phyloP scores from a whole-genome alignment of 2,113 vertebrate species.

The Sterrhoptilus dennistouni region DNA sequence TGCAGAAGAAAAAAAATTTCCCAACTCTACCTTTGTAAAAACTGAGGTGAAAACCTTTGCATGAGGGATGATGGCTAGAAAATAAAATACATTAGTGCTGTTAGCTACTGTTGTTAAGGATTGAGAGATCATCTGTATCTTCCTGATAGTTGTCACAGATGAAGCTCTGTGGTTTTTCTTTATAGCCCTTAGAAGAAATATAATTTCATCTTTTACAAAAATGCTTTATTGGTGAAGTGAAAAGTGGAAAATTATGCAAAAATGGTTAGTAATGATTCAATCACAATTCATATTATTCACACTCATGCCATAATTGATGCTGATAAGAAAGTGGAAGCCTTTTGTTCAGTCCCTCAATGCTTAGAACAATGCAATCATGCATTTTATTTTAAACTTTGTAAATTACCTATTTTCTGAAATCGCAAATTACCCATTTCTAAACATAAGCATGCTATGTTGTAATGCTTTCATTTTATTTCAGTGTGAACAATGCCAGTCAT shows the following conservation, averaged over 20 bases:
- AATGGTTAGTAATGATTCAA: constrained; percentile 28
- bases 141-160: not conserved
- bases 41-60: not conserved
- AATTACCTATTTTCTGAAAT: constrained; percentile 38
- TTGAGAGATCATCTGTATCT: not conserved
- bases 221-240: not conserved
- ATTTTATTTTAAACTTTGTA: constrained; percentile 41
- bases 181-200: not conserved
- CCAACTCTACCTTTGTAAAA: not conserved
- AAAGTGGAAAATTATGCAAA: constrained; percentile 49
- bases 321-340: constrained; percentile 43
- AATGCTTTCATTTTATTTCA: constrained; percentile 11
- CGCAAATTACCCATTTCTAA: not conserved
- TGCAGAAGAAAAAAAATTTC: not conserved
- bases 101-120: not conserved
- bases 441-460: not conserved
- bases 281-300: constrained; percentile 36
- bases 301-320: constrained; percentile 18
- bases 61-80: not conserved
- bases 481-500: not conserved
- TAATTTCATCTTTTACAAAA: constrained; percentile 2
- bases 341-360: constrained; percentile 36
- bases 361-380: constrained; percentile 38
- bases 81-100: not conserved
- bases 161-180: not conserved